phyloP scores from a whole-genome alignment of 2,888 invertebrate genomes.

The Volucella zonaria region DNA sequence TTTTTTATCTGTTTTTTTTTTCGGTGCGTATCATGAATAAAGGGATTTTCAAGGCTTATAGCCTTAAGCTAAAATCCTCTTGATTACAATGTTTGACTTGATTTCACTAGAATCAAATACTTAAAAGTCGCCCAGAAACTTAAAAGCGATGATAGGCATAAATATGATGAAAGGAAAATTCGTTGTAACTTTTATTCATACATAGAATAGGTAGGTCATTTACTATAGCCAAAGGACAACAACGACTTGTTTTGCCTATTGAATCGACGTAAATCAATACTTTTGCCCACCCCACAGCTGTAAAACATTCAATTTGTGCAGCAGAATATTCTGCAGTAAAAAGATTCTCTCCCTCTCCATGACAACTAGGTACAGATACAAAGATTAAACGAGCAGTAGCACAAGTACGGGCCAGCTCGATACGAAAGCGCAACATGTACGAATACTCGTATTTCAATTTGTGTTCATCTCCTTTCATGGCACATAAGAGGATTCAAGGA shows the following conservation, averaged over 20 bases:
- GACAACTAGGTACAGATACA: background rate
- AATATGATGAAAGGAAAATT: background rate
- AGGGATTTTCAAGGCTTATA: slow-evolving; percentile 1
- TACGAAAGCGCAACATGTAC: slow-evolving; percentile 54
- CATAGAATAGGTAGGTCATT: background rate
- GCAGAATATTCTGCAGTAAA: slow-evolving; percentile 3
- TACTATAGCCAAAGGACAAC: background rate
- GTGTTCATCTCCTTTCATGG: background rate
- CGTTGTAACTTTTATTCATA: background rate
- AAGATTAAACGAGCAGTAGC: slow-evolving; percentile 17
- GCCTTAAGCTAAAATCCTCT: slow-evolving; percentile 11
- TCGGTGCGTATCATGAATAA: background rate
- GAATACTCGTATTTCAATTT: slow-evolving; percentile 28
- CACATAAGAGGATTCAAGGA: slow-evolving; percentile 32
- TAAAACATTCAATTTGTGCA: slow-evolving; percentile 21
- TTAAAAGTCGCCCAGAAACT: background rate
- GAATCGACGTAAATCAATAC: slow-evolving; percentile 60
- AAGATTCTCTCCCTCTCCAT: background rate
- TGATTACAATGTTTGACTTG: slow-evolving; percentile 28
- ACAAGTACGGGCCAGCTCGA: slow-evolving; percentile 40
- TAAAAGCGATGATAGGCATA: background rate
- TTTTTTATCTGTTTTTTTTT: background rate
- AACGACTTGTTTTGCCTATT: slow-evolving; percentile 7
- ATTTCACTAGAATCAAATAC: slow-evolving; percentile 8
- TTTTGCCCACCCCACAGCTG: background rate